Conservation (phyloP, 1,140 invertebrate genomes). For the Drosophila biarmipes region DNA sequence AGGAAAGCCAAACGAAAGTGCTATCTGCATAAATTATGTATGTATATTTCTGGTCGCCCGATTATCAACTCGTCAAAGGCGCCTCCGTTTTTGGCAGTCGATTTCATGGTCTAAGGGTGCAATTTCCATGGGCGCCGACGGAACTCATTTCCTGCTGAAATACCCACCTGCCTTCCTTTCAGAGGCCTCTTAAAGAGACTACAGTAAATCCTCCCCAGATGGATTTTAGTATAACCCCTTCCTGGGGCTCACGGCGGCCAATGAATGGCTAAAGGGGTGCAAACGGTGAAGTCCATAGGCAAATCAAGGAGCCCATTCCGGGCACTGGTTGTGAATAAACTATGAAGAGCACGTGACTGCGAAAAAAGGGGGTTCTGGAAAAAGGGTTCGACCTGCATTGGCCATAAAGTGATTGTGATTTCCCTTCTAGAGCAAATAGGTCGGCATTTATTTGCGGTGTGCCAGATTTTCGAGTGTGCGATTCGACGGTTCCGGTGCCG, state of each 20-base stretch:
- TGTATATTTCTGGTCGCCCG: conserved; percentile 68
- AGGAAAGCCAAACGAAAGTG: conserved; percentile 29
- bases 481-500: conserved; percentile 20
- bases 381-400: conserved; percentile 50
- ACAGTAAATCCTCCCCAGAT: too few species aligned
- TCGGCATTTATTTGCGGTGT: conserved; percentile 45
- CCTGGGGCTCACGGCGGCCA: too few species aligned
- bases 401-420: conserved; percentile 55
- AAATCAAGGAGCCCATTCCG: not conserved
- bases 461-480: conserved; percentile 19
- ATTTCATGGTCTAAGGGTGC: conserved; percentile 32
- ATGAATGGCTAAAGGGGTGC: conserved; percentile 29
- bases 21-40: conserved; percentile 73
- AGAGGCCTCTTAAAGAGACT: not conserved
- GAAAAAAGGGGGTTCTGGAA: conserved; percentile 13
- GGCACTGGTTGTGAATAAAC: conserved; percentile 32
- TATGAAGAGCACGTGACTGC: conserved; percentile 43
- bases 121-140: not conserved
- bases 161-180: not conserved
- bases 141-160: not conserved
- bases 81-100: conserved; percentile 40
- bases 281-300: conserved; percentile 5
- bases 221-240: too few species aligned
- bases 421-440: conserved; percentile 28
- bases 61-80: conserved; percentile 65